These are phyloP conservation scores for Sturnira hondurensis DNA, from an alignment of 2,113 vertebrate species.

Conservation along the genomic window DNA sequence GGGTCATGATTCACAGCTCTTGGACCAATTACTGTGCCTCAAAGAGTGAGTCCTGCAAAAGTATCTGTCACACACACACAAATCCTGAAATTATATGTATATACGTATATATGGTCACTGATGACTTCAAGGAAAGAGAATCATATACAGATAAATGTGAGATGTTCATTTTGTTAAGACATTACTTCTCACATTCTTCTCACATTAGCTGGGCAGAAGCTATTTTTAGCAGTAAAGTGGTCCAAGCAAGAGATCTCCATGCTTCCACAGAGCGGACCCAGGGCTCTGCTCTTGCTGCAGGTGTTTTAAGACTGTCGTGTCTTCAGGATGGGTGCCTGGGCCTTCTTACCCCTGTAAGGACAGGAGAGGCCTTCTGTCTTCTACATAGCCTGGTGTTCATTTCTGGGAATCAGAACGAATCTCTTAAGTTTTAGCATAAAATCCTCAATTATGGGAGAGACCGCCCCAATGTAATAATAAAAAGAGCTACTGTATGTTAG, in stretches of 20 bases:
- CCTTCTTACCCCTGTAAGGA: background rate
- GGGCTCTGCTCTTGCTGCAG: background rate
- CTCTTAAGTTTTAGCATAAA: background rate
- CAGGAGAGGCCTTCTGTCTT: background rate
- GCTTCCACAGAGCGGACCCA: background rate
- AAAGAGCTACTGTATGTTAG: background rate
- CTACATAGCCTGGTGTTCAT: background rate
- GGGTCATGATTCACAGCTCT: background rate
- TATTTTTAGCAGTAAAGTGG: background rate
- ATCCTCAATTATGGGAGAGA: background rate
- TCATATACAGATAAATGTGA: background rate
- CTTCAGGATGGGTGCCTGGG: background rate
- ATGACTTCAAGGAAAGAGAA: background rate
- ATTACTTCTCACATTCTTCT: background rate
- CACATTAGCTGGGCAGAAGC: background rate
- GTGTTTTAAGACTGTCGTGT: background rate
- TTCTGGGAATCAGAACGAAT: background rate
- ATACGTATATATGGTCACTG: background rate
- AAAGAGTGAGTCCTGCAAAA: background rate
- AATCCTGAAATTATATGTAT: background rate
- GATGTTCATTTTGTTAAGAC: slow-evolving; percentile 5
- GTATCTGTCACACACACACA: background rate
- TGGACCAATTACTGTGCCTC: background rate
- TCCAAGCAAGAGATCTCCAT: background rate
- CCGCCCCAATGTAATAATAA: background rate